Evolutionary conservation across 2,888 invertebrate genomes (phyloP).

Genomic region (Diplazon laetatorius): DNA sequence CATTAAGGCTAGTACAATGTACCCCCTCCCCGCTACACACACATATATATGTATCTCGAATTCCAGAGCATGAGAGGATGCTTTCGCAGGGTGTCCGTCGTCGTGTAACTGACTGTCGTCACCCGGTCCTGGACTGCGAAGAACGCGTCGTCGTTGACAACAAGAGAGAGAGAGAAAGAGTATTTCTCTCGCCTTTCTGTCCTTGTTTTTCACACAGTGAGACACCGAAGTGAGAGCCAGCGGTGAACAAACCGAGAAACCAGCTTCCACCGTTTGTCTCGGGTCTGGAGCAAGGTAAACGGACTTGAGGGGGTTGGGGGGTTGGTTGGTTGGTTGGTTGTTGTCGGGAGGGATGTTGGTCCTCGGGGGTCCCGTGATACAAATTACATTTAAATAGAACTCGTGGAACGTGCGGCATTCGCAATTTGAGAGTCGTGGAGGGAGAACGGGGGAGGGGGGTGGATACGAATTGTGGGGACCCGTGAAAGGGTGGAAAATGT

Average conservation of each 20-base stretch:
- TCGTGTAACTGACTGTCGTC: constrained; percentile 54
- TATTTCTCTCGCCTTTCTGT: constrained; percentile 9
- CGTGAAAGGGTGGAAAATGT: no score
- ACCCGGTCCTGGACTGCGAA: constrained; percentile 26
- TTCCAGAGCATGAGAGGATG: constrained; percentile 11
- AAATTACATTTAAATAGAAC: constrained; percentile 82
- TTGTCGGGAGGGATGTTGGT: constrained; percentile 31
- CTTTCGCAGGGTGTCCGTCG: constrained; percentile 14
- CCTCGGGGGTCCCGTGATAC: constrained; percentile 72
- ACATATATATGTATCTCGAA: constrained; percentile 13
- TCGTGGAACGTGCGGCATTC: constrained; percentile 80
- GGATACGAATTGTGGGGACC: constrained; percentile 59
- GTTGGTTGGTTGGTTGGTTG: no score
- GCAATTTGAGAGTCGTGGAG: constrained; percentile 77
- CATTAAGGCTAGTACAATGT: not conserved
- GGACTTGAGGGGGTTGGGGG: no score
- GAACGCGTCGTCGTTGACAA: constrained; percentile 35
- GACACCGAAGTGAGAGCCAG: constrained; percentile 17
- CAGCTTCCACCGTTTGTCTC: constrained; percentile 34
- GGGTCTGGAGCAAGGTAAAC: constrained; percentile 51
- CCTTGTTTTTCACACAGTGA: not conserved
- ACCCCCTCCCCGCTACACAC: not conserved
- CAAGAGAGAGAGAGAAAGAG: constrained; percentile 39
- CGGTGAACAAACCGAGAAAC: constrained; percentile 10
- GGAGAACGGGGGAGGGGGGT: constrained; percentile 36